Evolutionary conservation across 2,113 vertebrate species (phyloP).

Genomic region (Callithrix jacchus): DNA sequence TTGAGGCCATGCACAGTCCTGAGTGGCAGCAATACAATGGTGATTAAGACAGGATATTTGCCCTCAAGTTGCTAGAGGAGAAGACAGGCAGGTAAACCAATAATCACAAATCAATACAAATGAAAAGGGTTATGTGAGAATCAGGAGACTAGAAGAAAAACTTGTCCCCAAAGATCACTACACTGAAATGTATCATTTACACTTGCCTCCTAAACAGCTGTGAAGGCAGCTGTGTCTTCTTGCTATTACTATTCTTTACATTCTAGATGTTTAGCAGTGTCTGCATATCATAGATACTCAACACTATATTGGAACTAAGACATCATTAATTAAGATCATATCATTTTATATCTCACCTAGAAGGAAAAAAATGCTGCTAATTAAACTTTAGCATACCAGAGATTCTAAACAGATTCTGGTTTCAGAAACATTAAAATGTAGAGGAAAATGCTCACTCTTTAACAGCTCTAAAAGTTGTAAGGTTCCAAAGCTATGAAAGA

Average conservation of each 20-base stretch:
- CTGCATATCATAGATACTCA: background rate
- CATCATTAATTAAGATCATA: background rate
- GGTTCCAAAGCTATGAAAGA: background rate
- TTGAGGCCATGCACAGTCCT: background rate
- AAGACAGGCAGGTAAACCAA: background rate
- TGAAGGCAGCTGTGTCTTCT: background rate
- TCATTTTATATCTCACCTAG: background rate
- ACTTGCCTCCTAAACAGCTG: background rate
- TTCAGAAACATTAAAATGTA: constrained; percentile 26
- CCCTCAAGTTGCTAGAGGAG: background rate
- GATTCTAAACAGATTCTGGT: background rate
- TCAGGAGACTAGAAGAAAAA: background rate
- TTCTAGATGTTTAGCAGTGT: background rate
- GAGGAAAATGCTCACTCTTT: background rate
- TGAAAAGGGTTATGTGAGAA: background rate
- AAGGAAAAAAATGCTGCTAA: background rate
- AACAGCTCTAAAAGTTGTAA: background rate
- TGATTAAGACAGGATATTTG: background rate
- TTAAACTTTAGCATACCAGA: background rate
- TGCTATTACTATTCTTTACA: background rate
- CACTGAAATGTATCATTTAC: background rate
- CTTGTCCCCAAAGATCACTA: background rate
- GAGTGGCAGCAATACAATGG: background rate
- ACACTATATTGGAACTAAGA: background rate
- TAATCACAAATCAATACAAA: background rate